Conservation (phyloP, 2,113 vertebrate species). For the Odontophorus gujanensis region DNA sequence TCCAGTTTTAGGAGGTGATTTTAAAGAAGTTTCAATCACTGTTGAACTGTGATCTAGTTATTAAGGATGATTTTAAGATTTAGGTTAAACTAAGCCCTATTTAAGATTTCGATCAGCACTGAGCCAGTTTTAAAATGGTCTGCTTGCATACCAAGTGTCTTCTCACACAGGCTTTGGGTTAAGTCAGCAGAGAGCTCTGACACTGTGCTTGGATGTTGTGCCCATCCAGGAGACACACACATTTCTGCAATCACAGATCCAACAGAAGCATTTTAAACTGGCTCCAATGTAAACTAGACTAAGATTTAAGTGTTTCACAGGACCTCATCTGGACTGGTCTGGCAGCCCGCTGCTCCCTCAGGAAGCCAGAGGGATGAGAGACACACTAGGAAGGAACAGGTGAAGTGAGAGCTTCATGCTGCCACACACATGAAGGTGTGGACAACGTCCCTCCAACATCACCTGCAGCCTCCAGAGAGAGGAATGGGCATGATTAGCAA, state of each 20-base stretch:
- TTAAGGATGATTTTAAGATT: not conserved
- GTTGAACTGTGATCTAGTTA: not conserved
- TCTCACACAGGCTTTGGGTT: not conserved
- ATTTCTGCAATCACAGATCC: not conserved
- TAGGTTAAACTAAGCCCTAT: not conserved
- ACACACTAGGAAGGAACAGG: not conserved
- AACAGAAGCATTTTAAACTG: conserved; percentile 58
- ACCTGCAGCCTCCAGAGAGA: not conserved
- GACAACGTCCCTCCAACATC: not conserved
- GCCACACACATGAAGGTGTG: not conserved
- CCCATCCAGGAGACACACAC: rapidly evolving
- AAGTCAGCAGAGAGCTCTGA: not conserved
- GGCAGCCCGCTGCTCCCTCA: conserved; percentile 24
- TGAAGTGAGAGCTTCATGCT: not conserved
- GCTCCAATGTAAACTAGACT: not conserved
- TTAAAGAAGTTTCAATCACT: not conserved
- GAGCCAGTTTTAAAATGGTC: conserved; percentile 65
- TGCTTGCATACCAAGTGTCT: not conserved
- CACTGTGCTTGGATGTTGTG: rapidly evolving
- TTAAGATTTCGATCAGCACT: not conserved
- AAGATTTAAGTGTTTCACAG: not conserved
- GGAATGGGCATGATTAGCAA: conserved; percentile 37
- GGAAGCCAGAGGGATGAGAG: conserved; percentile 12
- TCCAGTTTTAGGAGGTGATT: not conserved
- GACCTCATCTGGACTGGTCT: not conserved